A percentile compares a stretch with the other conserved stretches of the same genome.
These are phyloP conservation scores for Corythornis vintsioides DNA, from an alignment of 2,113 vertebrate species.

Conservation along the genomic window DNA sequence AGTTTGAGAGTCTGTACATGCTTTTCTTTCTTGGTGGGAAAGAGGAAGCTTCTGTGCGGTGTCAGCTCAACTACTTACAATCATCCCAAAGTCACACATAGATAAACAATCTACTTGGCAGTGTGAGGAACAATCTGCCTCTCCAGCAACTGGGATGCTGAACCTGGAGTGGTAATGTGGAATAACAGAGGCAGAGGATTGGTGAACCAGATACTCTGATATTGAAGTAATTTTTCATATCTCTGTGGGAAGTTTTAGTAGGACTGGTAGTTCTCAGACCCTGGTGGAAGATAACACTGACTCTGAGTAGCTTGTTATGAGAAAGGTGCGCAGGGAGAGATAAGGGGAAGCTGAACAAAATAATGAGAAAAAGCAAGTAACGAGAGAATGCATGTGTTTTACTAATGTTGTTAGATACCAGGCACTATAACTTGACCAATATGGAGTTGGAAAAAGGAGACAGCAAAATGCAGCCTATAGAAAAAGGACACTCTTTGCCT, in stretches of 20 bases:
- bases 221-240: neutral
- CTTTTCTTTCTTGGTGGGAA: neutral
- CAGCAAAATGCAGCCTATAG: too few species aligned
- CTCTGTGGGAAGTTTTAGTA: neutral
- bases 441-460: too few species aligned
- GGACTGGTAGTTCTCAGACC: too few species aligned
- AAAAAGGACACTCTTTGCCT: too few species aligned
- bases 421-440: too few species aligned
- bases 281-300: too few species aligned
- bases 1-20: neutral
- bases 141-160: neutral
- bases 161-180: neutral
- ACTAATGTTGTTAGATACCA: too few species aligned
- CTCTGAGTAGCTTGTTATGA: too few species aligned
- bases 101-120: neutral
- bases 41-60: neutral
- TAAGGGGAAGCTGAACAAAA: too few species aligned
- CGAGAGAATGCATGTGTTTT: too few species aligned
- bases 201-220: neutral
- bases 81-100: neutral
- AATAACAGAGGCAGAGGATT: neutral
- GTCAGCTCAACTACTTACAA: neutral
- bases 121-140: neutral
- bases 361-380: too few species aligned
- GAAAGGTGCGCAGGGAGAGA: too few species aligned